These are phyloP conservation scores for Myioborus melanocephalus DNA, from an alignment of 2,797 vertebrate genomes.

Conservation along the genomic window DNA sequence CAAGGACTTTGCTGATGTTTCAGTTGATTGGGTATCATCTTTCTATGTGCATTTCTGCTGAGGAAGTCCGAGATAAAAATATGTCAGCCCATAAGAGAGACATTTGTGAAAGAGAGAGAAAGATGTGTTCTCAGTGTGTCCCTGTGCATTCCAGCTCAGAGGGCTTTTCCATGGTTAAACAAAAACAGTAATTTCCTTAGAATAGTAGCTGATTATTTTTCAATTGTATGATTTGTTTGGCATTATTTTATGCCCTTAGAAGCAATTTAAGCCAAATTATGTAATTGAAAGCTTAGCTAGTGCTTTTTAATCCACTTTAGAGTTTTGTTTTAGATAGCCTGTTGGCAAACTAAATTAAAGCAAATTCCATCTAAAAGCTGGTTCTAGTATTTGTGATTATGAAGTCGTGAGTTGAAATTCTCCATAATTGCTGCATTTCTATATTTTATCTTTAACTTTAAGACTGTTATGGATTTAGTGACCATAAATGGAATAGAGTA, in stretches of 20 bases:
- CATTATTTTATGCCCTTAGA: not conserved
- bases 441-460: not conserved
- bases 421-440: not conserved
- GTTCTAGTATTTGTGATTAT: not conserved
- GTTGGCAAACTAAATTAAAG: not conserved
- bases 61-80: not conserved
- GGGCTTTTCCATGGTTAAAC: not conserved
- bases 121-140: not conserved
- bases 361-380: not conserved
- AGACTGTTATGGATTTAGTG: not conserved
- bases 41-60: not conserved
- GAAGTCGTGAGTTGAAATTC: not conserved
- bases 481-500: not conserved
- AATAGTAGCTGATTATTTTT: not conserved
- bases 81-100: not conserved
- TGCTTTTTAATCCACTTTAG: not conserved
- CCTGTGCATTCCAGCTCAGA: not conserved
- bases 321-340: not conserved
- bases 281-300: not conserved
- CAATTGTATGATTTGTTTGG: not conserved
- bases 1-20: not conserved
- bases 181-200: not conserved
- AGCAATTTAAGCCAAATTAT: not conserved
- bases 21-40: not conserved
- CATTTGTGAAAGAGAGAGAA: not conserved